Evolutionary conservation across 2,113 vertebrate species (phyloP), one percentile per base, ranked within the genome.

Genomic region (Sinocyclocheilus anophthalmus): DNA sequence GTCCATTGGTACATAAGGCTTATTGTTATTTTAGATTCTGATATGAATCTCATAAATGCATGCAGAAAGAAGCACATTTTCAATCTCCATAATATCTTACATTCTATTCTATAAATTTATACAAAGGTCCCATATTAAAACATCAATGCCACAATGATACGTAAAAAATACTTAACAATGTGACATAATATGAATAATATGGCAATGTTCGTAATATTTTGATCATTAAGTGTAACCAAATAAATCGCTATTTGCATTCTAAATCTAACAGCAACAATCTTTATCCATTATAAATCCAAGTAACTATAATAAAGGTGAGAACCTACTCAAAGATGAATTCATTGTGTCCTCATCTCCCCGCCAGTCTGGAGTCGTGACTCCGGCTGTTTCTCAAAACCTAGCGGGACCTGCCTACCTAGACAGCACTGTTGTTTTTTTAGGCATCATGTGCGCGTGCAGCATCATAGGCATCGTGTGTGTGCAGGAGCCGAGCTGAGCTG

Each of bases 311-410:
- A 61, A 70, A 50, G 81, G 7, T 14, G 26, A 78, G 4, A 70
- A 83, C 81, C 65, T 70, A 83, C 81, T 65, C 42, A 70, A 18
- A 70, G 81, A 70, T 55, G 45, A 50, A 83, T 50, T 69, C 65
- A 83, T 37, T 30, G 42, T 55, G 42, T 50, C 45, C 20, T 55
- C 59, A 37, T 81, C 16, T 53, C 63, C 18, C 18, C 26, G 9
- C n/a, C 59, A 20, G 39, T 16, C 12, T 39, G 57, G 77, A 63
- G 77, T 81, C 59, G 79, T 81, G 79, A 81, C 79, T 81, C 79
- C 4, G 59, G 13, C 78, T 81, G 39, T 63, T n/a, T 59, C 57
- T 61, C 57, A 80, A 80, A 80, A 42, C 77, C 55, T 45, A 26
- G 77, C 57, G 55, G 30, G 30, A 63, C 55, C 59, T 81, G n/a